Conservation (phyloP, 2,888 invertebrate species). For the Rotaria macrura region DNA sequence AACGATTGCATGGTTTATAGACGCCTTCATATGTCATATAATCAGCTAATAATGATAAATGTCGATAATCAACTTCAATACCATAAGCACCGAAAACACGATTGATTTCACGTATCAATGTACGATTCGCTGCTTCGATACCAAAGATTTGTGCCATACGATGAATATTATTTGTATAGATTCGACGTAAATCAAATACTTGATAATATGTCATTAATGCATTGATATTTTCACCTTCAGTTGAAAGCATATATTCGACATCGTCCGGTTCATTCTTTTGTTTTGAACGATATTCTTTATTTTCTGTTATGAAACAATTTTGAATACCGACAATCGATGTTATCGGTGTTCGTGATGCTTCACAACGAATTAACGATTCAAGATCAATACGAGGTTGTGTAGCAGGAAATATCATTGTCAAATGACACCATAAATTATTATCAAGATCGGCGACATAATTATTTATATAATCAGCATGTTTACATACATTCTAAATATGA, state of each 20-base stretch:
- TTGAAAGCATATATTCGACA: slow-evolving; percentile 60
- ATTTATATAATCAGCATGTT: slow-evolving; percentile 45
- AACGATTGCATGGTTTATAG: slow-evolving; percentile 77
- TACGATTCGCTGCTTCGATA: slow-evolving; percentile 71
- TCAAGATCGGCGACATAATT: slow-evolving; percentile 68
- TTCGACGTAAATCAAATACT: slow-evolving; percentile 59
- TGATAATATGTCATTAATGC: slow-evolving; percentile 70
- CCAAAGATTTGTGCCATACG: slow-evolving; percentile 79
- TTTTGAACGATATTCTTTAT: slow-evolving; percentile 37
- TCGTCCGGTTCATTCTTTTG: slow-evolving; percentile 37
- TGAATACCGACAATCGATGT: slow-evolving; percentile 70
- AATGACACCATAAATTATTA: slow-evolving; percentile 70
- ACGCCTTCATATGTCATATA: slow-evolving; percentile 91
- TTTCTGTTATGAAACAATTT: slow-evolving; percentile 66
- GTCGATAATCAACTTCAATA: slow-evolving; percentile 82
- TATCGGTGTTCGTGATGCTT: slow-evolving; percentile 64
- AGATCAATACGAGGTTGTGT: slow-evolving; percentile 49
- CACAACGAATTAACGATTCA: slow-evolving; percentile 51
- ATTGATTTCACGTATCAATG: slow-evolving; percentile 63
- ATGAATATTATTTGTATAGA: slow-evolving; percentile 88
- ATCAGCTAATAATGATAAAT: slow-evolving; percentile 81
- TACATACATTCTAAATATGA: slow-evolving; percentile 49
- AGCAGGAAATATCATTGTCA: slow-evolving; percentile 56
- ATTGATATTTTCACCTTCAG: slow-evolving; percentile 84
- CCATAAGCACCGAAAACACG: slow-evolving; percentile 94